A percentile compares a stretch with the other conserved stretches of the same genome.
Evolutionary conservation across 2,888 invertebrate species (phyloP).

Genomic region (Ashinkailepas kermadecensis): DNA sequence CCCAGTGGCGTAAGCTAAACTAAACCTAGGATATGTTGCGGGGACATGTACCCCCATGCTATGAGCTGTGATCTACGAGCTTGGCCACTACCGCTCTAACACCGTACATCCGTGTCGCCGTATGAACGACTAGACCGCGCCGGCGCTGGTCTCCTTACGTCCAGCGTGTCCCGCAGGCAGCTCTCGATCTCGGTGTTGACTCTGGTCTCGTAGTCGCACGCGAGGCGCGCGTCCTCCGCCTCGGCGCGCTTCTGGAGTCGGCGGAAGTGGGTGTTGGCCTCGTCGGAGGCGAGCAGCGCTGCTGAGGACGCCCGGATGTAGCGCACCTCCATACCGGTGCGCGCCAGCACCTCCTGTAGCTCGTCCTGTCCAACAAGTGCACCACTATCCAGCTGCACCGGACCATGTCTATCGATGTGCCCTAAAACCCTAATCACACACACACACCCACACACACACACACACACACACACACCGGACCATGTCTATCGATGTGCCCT

Average conservation of each 20-base stretch:
- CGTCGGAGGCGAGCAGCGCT: neutral
- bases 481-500: too few species aligned
- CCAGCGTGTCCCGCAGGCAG: neutral
- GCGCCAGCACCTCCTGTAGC: slow-evolving; percentile 12
- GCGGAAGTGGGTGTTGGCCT: neutral
- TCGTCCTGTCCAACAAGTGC: neutral
- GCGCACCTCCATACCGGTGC: slow-evolving; percentile 7
- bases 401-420: too few species aligned
- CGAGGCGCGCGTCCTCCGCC: neutral
- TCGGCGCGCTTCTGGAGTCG: neutral
- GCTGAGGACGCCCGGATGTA: neutral
- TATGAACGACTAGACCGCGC: too few species aligned
- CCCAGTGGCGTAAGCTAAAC: too few species aligned
- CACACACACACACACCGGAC: too few species aligned
- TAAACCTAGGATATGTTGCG: too few species aligned
- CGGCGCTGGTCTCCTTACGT: neutral
- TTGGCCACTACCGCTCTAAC: too few species aligned
- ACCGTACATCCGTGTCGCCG: too few species aligned
- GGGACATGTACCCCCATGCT: too few species aligned
- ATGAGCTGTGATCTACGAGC: too few species aligned
- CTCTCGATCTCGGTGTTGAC: slow-evolving; percentile 14
- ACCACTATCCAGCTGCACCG: neutral
- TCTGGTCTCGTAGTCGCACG: slow-evolving; percentile 3
- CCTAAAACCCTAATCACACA: too few species aligned
- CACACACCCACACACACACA: too few species aligned